phyloP scores from a whole-genome alignment of 1,140 invertebrate genomes.

The Lepidurus arcticus region DNA sequence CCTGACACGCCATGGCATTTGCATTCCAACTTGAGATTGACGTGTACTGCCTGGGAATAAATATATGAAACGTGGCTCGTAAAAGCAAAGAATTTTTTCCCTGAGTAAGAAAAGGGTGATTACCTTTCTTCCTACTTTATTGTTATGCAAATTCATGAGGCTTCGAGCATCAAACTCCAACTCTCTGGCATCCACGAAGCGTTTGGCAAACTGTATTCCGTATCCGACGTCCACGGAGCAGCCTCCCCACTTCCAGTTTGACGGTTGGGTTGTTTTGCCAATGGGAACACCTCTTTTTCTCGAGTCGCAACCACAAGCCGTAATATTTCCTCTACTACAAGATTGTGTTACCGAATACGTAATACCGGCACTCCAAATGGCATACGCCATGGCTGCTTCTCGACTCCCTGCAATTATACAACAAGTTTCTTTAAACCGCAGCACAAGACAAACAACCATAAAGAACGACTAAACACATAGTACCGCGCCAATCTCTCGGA shows the following conservation, averaged over 20 bases:
- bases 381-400: slow-evolving; percentile 87
- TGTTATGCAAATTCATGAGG: slow-evolving; percentile 96
- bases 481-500: too few species aligned
- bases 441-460: not conserved
- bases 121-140: slow-evolving; percentile 87
- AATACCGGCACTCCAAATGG: slow-evolving; percentile 81
- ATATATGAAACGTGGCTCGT: not conserved
- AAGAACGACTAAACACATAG: too few species aligned
- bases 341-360: slow-evolving; percentile 83
- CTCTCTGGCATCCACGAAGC: slow-evolving; percentile 77
- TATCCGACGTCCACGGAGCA: slow-evolving; percentile 74
- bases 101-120: slow-evolving; percentile 28
- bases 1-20: slow-evolving; percentile 96
- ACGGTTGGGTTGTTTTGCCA: slow-evolving; percentile 25
- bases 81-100: slow-evolving; percentile 27
- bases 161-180: slow-evolving; percentile 75
- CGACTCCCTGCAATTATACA: slow-evolving; percentile 60
- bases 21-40: slow-evolving; percentile 74
- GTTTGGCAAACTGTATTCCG: slow-evolving; percentile 67
- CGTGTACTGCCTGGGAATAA: slow-evolving; percentile 70
- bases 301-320: slow-evolving; percentile 75
- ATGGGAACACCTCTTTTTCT: slow-evolving; percentile 37
- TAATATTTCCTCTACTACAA: slow-evolving; percentile 81
- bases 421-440: not conserved
- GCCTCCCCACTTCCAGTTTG: slow-evolving; percentile 77